Evolutionary conservation across 2,113 vertebrate species (phyloP).

Genomic region (Prochilodus magdalenae): DNA sequence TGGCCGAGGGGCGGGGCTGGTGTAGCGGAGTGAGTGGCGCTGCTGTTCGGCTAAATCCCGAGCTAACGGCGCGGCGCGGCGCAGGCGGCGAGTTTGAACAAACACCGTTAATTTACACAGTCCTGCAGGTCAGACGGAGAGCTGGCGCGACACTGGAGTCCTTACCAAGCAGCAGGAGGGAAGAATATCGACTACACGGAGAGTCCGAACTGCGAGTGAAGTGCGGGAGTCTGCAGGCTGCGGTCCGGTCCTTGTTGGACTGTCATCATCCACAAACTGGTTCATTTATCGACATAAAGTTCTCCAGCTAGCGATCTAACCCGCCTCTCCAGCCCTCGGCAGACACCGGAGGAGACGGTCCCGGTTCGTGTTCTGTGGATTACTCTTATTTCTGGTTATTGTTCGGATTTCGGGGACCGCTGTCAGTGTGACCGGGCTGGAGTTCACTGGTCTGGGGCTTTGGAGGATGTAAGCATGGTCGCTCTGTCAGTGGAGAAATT

Average conservation of each 20-base stretch:
- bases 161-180: background rate
- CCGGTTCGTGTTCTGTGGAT: conserved; percentile 20
- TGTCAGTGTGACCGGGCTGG: background rate
- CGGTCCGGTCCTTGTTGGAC: background rate
- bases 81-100: background rate
- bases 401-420: background rate
- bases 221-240: background rate
- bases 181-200: background rate
- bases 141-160: too few relatives aligned
- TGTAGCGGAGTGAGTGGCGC: conserved; percentile 15
- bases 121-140: background rate
- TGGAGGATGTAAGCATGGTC: conserved; percentile 41
- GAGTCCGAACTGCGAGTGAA: background rate
- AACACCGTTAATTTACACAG: background rate
- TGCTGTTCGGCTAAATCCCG: conserved; percentile 23
- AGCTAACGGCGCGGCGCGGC: conserved; percentile 24
- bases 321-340: background rate
- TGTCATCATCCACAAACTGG: conserved; percentile 12
- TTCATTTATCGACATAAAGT: too few relatives aligned
- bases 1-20: conserved; percentile 33
- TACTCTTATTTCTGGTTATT: background rate
- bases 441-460: background rate
- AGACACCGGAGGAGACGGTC: background rate
- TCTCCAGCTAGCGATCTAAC: background rate
- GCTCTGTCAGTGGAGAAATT: conserved; percentile 20